Conservation (phyloP, 2,113 vertebrate genomes). For the Mesocricetus auratus region DNA sequence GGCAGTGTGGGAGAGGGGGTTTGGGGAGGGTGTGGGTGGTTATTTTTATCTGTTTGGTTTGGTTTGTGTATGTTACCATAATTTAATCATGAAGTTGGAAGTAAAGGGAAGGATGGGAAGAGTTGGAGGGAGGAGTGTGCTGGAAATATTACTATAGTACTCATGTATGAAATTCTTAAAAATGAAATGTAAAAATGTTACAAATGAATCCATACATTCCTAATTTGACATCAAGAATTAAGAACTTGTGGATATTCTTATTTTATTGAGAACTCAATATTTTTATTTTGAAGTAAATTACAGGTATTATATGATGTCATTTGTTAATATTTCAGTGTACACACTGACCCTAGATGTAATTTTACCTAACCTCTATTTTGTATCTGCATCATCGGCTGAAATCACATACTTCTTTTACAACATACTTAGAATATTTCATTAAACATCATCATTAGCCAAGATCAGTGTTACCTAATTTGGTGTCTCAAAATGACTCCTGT, state of each 20-base stretch:
- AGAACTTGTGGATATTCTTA: conserved; percentile 2
- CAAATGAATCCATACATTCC: not conserved
- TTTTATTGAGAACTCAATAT: not conserved
- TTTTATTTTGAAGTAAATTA: conserved; percentile 33
- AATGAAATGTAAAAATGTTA: not conserved
- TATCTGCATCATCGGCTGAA: not conserved
- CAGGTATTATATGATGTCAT: conserved; percentile 28
- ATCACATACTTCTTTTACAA: not conserved
- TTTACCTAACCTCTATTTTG: conserved; percentile 39
- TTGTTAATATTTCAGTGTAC: conserved; percentile 9
- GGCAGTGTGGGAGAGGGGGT: too few species aligned
- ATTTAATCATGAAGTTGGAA: not conserved
- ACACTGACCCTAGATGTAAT: not conserved
- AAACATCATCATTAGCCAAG: conserved; percentile 30
- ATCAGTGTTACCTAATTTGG: conserved; percentile 15
- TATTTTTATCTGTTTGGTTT: not conserved
- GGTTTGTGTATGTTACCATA: not conserved
- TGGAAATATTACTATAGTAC: not conserved
- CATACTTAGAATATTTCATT: not conserved
- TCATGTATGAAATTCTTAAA: not conserved
- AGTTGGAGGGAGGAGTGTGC: not conserved
- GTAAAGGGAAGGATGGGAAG: not conserved
- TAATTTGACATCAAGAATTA: conserved; percentile 19
- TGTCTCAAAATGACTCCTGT: conserved; percentile 2
- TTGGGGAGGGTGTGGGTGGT: too few species aligned